Base-by-base conservation (phyloP, 2,113 vertebrate genomes). In the Pholis gunnellus region DNA sequence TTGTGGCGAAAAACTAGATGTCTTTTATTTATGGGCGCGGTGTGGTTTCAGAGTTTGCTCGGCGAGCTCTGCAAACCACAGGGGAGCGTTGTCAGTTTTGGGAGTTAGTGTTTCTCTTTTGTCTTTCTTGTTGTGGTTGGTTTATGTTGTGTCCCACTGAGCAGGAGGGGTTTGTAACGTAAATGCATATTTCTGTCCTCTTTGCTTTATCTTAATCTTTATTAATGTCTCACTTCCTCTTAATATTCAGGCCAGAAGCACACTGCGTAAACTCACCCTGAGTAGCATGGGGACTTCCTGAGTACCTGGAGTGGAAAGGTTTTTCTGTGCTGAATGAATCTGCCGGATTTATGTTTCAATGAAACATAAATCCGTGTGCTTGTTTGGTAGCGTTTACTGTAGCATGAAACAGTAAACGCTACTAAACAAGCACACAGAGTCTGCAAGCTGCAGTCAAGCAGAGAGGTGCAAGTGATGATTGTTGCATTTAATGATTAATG, bases 311-410 rank as follows among this genome's bases (percentile, higher is more conserved):
- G 67, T 64, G 31, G 50, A 67, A 67, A 74, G 38, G 64, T 69
- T 81, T 81, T 86, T 81, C 61, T 68, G 1, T 71, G 50, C 85
- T 77, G 61, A 50, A 72, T 52, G 17, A 64, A 72, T 67, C 40
- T 11, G 11, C 64, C 60, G 20, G 59, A 61, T 59, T 59, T 38
- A 72, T 4, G 52, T 50, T 57, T 63, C 15, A 75, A n/a, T n/a
- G n/a, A n/a, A n/a, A n/a, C n/a, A n/a, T n/a, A n/a, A n/a, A n/a
- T n/a, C n/a, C n/a, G n/a, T n/a, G n/a, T n/a, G n/a, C n/a, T n/a
- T n/a, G n/a, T n/a, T n/a, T n/a, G n/a, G n/a, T n/a, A n/a, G n/a
- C n/a, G n/a, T n/a, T n/a, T n/a, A n/a, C n/a, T n/a, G n/a, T n/a
- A n/a, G n/a, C n/a, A n/a, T n/a, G n/a, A n/a, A n/a, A 5, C 69